Evolutionary conservation across 2,888 invertebrate species (phyloP).

Genomic region (Pogonocherus hispidulus): DNA sequence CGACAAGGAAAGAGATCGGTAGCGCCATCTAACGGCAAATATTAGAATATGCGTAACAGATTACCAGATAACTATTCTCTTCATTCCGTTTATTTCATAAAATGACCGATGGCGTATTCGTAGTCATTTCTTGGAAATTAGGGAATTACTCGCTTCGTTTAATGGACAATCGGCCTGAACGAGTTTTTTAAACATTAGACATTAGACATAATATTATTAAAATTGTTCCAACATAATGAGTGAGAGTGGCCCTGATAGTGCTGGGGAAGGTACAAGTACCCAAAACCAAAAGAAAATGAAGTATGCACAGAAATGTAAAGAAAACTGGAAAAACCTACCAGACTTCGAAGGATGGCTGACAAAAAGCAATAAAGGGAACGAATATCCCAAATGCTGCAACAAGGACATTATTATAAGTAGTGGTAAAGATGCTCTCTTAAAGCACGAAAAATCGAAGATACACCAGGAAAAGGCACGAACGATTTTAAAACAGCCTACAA

Average conservation of each 20-base stretch:
- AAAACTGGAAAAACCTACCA: neutral
- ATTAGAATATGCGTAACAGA: too few relatives aligned
- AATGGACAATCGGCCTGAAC: too few relatives aligned
- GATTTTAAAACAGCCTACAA: neutral
- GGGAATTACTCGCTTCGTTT: too few relatives aligned
- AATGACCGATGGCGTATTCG: too few relatives aligned
- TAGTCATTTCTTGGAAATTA: too few relatives aligned
- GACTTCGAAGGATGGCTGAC: slow-evolving; percentile 13
- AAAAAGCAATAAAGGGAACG: neutral
- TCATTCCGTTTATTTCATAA: neutral
- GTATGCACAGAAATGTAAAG: slow-evolving; percentile 8
- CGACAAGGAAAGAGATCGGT: too few relatives aligned
- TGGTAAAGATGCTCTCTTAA: neutral
- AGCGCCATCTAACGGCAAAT: too few relatives aligned
- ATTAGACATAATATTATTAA: too few relatives aligned
- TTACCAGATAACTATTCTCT: neutral
- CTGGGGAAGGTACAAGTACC: neutral
- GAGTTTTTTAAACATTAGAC: too few relatives aligned
- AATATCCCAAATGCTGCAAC: neutral
- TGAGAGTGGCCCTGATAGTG: neutral
- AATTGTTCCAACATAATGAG: too few relatives aligned
- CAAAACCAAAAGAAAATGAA: neutral
- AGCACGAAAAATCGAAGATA: neutral
- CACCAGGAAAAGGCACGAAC: neutral
- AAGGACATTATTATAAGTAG: neutral